Conservation (phyloP, 2,888 invertebrate species). For the Ligdia adustata region DNA sequence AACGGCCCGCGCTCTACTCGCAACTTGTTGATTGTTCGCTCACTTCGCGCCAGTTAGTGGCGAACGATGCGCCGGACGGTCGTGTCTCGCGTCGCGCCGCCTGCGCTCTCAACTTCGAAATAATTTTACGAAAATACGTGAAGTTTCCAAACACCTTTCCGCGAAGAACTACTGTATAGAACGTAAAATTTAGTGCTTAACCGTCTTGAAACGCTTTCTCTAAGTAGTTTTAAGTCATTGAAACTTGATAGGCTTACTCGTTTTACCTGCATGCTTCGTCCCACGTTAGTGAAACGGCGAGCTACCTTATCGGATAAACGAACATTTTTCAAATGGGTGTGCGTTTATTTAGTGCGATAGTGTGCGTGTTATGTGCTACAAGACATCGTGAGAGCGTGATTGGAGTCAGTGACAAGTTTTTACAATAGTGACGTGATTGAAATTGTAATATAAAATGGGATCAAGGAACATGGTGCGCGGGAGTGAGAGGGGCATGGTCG, state of each 20-base stretch:
- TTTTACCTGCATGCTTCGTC: conserved; percentile 80
- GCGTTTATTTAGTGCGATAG: conserved; percentile 77
- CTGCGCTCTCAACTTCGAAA: conserved; percentile 75
- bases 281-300: conserved; percentile 77
- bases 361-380: conserved; percentile 77
- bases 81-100: conserved; percentile 62
- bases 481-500: conserved; percentile 66
- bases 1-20: conserved; percentile 61
- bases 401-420: conserved; percentile 73
- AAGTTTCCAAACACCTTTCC: conserved; percentile 72
- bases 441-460: conserved; percentile 67
- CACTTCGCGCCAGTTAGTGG: conserved; percentile 75
- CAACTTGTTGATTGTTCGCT: conserved; percentile 82
- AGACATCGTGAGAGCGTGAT: conserved; percentile 68
- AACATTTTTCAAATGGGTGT: conserved; percentile 83
- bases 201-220: conserved; percentile 54
- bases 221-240: conserved; percentile 77
- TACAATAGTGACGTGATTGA: conserved; percentile 68
- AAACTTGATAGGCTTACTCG: conserved; percentile 79
- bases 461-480: conserved; percentile 67
- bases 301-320: conserved; percentile 80
- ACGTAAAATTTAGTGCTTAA: conserved; percentile 60
- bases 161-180: conserved; percentile 60
- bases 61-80: conserved; percentile 78
- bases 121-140: conserved; percentile 79